phyloP scores from a whole-genome alignment of 2,113 vertebrate genomes.

The Climacteris rufus region DNA sequence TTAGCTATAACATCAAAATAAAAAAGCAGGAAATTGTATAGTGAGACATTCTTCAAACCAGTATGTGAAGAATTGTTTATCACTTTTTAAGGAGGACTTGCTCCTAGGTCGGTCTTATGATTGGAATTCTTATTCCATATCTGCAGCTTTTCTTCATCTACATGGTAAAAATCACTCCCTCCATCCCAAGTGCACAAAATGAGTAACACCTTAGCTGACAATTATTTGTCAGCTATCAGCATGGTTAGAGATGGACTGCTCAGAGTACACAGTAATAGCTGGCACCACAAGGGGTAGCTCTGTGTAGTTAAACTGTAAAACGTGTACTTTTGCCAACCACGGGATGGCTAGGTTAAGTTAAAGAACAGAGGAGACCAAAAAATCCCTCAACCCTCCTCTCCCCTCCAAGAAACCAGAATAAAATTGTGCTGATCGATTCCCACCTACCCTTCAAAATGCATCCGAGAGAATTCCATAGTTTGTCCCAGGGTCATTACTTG shows the following conservation, averaged over 20 bases:
- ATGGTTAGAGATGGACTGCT: neutral
- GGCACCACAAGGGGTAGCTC: neutral
- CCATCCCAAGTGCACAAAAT: rapidly evolving
- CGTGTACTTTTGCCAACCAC: neutral
- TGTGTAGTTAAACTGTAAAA: neutral
- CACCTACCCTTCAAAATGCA: neutral
- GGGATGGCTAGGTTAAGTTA: neutral
- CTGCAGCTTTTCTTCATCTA: neutral
- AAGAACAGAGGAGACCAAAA: neutral
- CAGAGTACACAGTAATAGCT: neutral
- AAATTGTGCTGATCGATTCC: rapidly evolving
- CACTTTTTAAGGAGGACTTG: neutral
- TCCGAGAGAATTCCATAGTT: neutral
- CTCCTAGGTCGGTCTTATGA: neutral
- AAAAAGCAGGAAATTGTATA: neutral
- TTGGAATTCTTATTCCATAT: neutral
- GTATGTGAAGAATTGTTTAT: neutral
- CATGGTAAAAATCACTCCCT: neutral
- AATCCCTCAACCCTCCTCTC: rapidly evolving
- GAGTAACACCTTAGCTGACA: neutral
- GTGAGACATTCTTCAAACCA: neutral
- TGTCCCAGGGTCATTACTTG: neutral
- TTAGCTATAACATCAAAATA: neutral
- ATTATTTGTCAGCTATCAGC: neutral
- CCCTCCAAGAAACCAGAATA: neutral